Evolutionary conservation across 2,113 vertebrate genomes (phyloP).

Genomic region (Mellivora capensis): DNA sequence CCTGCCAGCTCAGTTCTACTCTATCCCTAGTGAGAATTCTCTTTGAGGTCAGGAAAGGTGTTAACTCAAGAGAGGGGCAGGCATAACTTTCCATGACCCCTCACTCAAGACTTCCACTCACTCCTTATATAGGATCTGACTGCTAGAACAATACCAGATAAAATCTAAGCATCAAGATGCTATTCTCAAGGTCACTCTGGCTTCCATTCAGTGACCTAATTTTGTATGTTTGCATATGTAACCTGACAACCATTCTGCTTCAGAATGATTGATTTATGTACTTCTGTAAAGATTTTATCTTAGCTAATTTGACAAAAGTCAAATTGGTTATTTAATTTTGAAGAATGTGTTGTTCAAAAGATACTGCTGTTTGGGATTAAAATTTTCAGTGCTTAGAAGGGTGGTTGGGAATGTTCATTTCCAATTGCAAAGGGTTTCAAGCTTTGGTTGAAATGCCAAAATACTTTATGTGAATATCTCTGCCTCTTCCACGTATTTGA

Average conservation of each 20-base stretch:
- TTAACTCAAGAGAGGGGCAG: background rate
- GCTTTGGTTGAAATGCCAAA: background rate
- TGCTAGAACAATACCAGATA: background rate
- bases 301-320: background rate
- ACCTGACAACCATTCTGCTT: background rate
- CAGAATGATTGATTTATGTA: background rate
- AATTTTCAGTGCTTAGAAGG: background rate
- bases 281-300: background rate
- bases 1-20: background rate
- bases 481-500: background rate
- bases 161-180: background rate
- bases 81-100: background rate
- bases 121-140: background rate
- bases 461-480: background rate
- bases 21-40: background rate
- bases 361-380: background rate
- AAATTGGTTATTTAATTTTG: background rate
- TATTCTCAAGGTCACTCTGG: background rate
- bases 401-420: background rate
- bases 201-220: background rate
- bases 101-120: background rate
- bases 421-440: background rate
- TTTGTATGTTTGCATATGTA: background rate
- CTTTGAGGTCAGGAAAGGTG: background rate
- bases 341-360: background rate